A percentile compares a stretch with the other conserved stretches of the same genome.
phyloP scores from a whole-genome alignment of 92 coral and sea anemone species.

The Bergia sp. region DNA sequence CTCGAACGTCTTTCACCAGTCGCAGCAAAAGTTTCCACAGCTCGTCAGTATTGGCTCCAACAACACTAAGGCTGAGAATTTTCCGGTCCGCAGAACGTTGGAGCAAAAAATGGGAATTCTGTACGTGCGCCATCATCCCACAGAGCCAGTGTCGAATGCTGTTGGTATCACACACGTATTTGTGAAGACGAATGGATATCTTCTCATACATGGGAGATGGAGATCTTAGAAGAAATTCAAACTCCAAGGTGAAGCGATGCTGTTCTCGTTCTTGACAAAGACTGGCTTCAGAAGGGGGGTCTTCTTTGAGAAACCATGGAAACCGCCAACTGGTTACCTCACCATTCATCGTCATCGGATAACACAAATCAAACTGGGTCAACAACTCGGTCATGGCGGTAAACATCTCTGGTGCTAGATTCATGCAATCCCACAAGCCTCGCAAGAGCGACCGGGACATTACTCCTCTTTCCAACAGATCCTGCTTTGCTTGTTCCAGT shows the following conservation, averaged over 20 bases:
- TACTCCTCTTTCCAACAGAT: constrained; percentile 60
- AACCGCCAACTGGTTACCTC: constrained; percentile 54
- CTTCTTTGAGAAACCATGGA: constrained; percentile 71
- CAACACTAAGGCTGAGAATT: constrained; percentile 49
- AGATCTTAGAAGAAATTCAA: constrained; percentile 55
- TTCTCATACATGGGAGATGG: constrained; percentile 65
- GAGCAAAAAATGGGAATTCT: constrained; percentile 40
- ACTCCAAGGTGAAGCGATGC: constrained; percentile 56
- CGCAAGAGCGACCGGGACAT: constrained; percentile 54
- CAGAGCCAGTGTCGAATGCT: constrained; percentile 67
- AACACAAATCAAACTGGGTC: constrained; percentile 69
- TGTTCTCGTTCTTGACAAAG: neutral
- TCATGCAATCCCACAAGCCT: constrained; percentile 52
- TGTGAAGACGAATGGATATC: constrained; percentile 61
- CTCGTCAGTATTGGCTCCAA: constrained; percentile 48
- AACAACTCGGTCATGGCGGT: constrained; percentile 66
- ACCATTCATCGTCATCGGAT: constrained; percentile 30
- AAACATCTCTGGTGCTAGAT: constrained; percentile 54
- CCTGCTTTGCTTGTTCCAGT: constrained; percentile 48
- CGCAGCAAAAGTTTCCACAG: constrained; percentile 57
- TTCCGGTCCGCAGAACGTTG: constrained; percentile 40
- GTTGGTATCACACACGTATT: constrained; percentile 45
- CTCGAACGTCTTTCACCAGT: constrained; percentile 43
- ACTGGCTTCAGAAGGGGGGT: neutral
- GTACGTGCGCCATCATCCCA: constrained; percentile 60